Evolutionary conservation across 2,797 vertebrate genomes (phyloP), one percentile per base, ranked within the genome.

Genomic region (Pagetopsis macropterus): DNA sequence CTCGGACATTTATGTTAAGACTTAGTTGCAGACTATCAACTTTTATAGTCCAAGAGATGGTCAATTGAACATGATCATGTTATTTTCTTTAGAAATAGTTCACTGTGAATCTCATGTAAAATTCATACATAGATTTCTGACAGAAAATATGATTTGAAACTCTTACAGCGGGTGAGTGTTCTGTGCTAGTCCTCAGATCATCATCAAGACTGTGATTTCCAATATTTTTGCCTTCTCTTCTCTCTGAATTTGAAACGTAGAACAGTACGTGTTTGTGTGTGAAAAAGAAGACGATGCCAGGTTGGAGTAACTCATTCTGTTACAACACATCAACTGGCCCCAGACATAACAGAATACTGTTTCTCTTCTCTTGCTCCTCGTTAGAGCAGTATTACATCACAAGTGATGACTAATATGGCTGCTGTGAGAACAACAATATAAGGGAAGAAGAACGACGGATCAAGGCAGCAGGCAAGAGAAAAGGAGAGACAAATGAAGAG

Each of bases 101-200:
- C 27, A 27, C 27, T 27, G 27, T 27, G 27, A 27, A 27, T 27
- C 27, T 27, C 19, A 16, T 50, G 15, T 45, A 61, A 62, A 50
- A 31, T 40, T 9, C 50, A 31, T 9, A 8, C 3, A n/a, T 41
- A 10, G 5, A n/a, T 45, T 31, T 48, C 37, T 55, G 3, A 51
- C 12, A 19, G 16, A 51, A 45, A 75, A 37, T 31, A 45, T 48
- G 65, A 3, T 43, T 46, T 75, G 1, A 62, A 12, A 62, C 19
- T 72, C 85, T 90, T 83, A 88, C 83, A 71, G 19, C 57, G 19
- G 69, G 75, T 41, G n/a, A 63, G 13, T 41, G 31, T 40, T 77
- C 70, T 11, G 51, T 0, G 50, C 48, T 51, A 4, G 51, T 74
- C 52, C 72, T 72, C 45, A 7, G 27, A 73, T 78, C 58, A 52